Base-by-base conservation (phyloP, 2,113 vertebrate genomes). In the Xenus cinereus region DNA sequence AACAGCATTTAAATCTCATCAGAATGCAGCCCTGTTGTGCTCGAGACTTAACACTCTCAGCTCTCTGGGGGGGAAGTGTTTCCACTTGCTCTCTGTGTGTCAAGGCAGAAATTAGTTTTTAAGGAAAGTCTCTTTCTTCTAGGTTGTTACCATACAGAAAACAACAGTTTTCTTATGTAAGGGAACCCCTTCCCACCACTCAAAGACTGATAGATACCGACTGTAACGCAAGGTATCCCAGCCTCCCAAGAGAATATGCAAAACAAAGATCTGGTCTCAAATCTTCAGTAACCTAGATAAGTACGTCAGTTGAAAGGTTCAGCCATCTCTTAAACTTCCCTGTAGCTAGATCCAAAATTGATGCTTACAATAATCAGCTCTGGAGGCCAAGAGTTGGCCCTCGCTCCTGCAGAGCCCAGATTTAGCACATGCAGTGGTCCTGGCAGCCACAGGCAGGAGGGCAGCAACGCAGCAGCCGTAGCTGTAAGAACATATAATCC, bases 181-280 rank as follows among this genome's bases (percentile, higher is more conserved):
- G 9, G 8, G 46, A 66, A 14, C 14, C 30, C 16, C 14, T 3
- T 10, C 21, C 45, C 21, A 8, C 7, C 1, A 33, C 15, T 48
- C 46, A 33, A 41, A 33, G 8, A 32, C 0, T 2, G 14, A 27
- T 1, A 66, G 24, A 26, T 30, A 15, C 17, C 4, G 6, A 19
- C 48, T 68, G 3, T 28, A 75, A 13, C 2, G 10, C 14, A 71
- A 77, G 27, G 39, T 75, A 75, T 39, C 7, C 32, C 53, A 48
- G 33, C 3, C 14, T 21, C 51, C 54, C 18, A 79, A 59, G 67
- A 51, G 16, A 59, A 67, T 4, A 20, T 6, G 14, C n/a, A 75
- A 79, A 92, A 72, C 35, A 46, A 54, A 86, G 39, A 46, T 22
- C 37, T 60, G 10, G 7, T 60, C 54, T 80, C 54, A 86, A 59